Base-by-base conservation (phyloP, 2,888 invertebrate genomes). In the Synergus laeviventris region DNA sequence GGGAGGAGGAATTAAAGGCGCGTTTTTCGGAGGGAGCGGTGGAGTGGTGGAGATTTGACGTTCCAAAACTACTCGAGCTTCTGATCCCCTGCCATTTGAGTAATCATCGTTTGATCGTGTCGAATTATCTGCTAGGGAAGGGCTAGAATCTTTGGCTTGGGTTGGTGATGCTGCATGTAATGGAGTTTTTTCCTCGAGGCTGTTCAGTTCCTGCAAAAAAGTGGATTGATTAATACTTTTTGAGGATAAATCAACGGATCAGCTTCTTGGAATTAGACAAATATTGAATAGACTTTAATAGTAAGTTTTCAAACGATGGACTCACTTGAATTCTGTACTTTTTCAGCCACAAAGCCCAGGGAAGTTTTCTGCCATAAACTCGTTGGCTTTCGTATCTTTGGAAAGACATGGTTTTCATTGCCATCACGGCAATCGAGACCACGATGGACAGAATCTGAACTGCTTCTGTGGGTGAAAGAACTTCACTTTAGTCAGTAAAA, bases 321-420 rank as follows among this genome's bases (percentile, higher is more conserved):
- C 36, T 70, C 86, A 87, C 87, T 84, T 90, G 85, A 78, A 85
- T 76, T 42, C 87, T 84, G 75, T 89, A 89, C 79, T 90, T 90
- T 74, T 90, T 89, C 39, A 90, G 81, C 91, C 91, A 91, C 88
- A 89, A 92, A 31, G 93, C 93, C 96, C 96, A 96, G 1, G 96
- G 96, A 89, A 96, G 94, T 86, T 92, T 93, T 66, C 94, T 93
- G 0, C 96, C 96, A 74, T 94, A 93, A 45, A 95, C 87, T 85
- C 95, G 95, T 91, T 96, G 96, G 82, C 95, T 94, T 91, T 96
- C 96, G 87, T 96, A 96, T 86, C 96, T 93, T 90, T 96, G 94
- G 86, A 95, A 96, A 36, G 93, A 91, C 38, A 95, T 93, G 18
- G 95, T 95, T 56, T 94, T 94, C 76, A 94, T 93, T 0, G 96